Evolutionary conservation across 2,888 invertebrate genomes (phyloP), one percentile per base, ranked within the genome.

Genomic region (Philereme transversata): DNA sequence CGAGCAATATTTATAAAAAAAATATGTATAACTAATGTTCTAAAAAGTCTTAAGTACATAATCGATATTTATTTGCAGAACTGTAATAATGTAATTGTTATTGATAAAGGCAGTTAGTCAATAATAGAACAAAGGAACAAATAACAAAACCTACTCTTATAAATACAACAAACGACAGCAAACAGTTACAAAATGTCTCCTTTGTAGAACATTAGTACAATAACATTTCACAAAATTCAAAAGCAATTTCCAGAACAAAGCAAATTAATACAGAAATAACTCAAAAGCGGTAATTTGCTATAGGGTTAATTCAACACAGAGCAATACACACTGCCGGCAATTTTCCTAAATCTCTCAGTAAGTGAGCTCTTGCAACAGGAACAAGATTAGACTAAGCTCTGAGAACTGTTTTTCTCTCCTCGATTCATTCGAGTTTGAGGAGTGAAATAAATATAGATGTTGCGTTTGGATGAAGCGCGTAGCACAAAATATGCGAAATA

Each of bases 381-480:
- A 75, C 70, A 73, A 81, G 83, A 83, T 86, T 83, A 84, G 76
- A 73, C 74, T 82, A 79, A 84, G 83, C 85, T 71, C 77, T 75
- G 78, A 74, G 78, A 84, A 82, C 82, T 83, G 84, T 84, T 83
- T 84, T 81, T 80, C 78, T 70, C 73, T 76, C 73, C 73, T 68
- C 81, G 75, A 79, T 80, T 80, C 79, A 80, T 81, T 79, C 78
- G 69, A 52, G n/a, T 48, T 38, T 5, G n/a, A 44, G 44, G 48
- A 9, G 40, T 6, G 38, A 38, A 44, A 41, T 34, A 9, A 35
- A 22, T 11, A 33, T 40, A 34, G 45, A 45, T 5, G 10, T 48
- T 35, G 41, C 36, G n/a, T 52, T 49, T 33, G 4, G 11, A n/a
- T 8, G 8, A 2, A 50, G 45, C 4, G 11, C 7, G n/a, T 43